phyloP scores from a whole-genome alignment of 2,113 vertebrate species.

The Chascanopsetta lugubris region DNA sequence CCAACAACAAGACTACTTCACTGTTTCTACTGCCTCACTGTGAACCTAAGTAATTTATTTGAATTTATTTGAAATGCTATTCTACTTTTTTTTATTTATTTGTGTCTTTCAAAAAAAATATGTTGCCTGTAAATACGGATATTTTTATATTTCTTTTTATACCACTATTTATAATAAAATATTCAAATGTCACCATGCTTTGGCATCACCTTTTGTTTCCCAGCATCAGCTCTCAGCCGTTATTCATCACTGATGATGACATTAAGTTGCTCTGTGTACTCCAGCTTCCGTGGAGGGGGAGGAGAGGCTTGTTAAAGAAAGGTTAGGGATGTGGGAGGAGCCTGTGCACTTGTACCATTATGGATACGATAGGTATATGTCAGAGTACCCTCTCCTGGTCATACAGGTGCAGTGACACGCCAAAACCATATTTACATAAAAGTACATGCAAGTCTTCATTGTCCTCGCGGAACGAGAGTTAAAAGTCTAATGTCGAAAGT shows the following conservation, averaged over 20 bases:
- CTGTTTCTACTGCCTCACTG: conserved; percentile 62
- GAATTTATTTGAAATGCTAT: conserved; percentile 41
- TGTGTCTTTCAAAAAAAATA: conserved; percentile 57
- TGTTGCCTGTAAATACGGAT: conserved; percentile 71
- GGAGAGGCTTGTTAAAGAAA: neutral
- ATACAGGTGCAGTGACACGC: too few relatives aligned
- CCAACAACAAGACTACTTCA: conserved; percentile 59
- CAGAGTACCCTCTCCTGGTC: neutral
- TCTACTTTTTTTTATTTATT: conserved; percentile 72
- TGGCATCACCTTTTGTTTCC: conserved; percentile 14
- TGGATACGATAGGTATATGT: neutral
- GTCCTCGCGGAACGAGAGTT: too few relatives aligned
- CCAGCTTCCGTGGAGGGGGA: neutral
- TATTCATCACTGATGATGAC: neutral
- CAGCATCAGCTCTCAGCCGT: neutral
- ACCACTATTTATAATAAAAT: conserved; percentile 76
- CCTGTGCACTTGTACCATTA: neutral
- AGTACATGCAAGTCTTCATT: too few relatives aligned
- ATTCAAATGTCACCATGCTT: conserved; percentile 3
- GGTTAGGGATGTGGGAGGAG: neutral
- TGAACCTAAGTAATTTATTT: conserved; percentile 75
- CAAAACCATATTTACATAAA: too few relatives aligned
- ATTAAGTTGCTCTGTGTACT: neutral
- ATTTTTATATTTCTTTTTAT: conserved; percentile 77
- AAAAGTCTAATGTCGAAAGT: too few relatives aligned